A percentile compares a stretch with the other conserved stretches of the same genome.
These are phyloP conservation scores for Pseudomyrmex sp. DNA, from an alignment of 1,140 invertebrate genomes.

Conservation along the genomic window DNA sequence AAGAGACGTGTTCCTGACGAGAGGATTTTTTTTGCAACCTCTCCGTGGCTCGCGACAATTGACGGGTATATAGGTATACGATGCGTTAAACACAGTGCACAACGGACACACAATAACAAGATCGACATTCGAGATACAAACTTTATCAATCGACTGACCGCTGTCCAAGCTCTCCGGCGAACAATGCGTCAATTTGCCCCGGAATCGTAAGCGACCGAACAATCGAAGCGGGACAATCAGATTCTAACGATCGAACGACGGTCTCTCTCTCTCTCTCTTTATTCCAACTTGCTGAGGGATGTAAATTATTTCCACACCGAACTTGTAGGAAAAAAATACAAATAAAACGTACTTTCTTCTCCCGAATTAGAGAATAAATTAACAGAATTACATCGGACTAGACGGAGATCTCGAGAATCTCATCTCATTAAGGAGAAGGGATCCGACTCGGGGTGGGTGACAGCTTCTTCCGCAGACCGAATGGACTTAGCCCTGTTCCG, in stretches of 20 bases:
- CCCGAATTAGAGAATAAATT: neutral
- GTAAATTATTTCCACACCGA: too few relatives aligned
- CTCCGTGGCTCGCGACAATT: neutral
- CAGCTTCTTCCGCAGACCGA: slow-evolving; percentile 72
- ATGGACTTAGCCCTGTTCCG: slow-evolving; percentile 68
- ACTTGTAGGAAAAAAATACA: neutral
- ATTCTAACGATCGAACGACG: slow-evolving; percentile 53
- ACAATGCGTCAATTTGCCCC: slow-evolving; percentile 37
- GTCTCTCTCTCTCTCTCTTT: neutral
- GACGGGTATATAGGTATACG: neutral
- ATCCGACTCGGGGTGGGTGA: slow-evolving; percentile 60
- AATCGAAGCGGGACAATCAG: slow-evolving; percentile 46
- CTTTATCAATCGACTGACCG: slow-evolving; percentile 43
- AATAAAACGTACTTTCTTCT: neutral
- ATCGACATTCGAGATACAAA: slow-evolving; percentile 9
- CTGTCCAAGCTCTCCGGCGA: slow-evolving; percentile 11
- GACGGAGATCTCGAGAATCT: slow-evolving; percentile 44
- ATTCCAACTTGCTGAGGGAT: neutral
- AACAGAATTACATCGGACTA: slow-evolving; percentile 1
- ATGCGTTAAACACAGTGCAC: neutral
- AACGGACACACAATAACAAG: neutral
- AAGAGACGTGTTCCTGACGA: slow-evolving; percentile 21
- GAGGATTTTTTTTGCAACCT: slow-evolving; percentile 6
- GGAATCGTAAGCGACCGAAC: slow-evolving; percentile 63
- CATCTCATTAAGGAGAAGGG: neutral